A percentile compares a stretch with the other conserved stretches of the same genome.
phyloP scores from a whole-genome alignment of 2,797 vertebrate genomes.

The Sebastes nivosus region DNA sequence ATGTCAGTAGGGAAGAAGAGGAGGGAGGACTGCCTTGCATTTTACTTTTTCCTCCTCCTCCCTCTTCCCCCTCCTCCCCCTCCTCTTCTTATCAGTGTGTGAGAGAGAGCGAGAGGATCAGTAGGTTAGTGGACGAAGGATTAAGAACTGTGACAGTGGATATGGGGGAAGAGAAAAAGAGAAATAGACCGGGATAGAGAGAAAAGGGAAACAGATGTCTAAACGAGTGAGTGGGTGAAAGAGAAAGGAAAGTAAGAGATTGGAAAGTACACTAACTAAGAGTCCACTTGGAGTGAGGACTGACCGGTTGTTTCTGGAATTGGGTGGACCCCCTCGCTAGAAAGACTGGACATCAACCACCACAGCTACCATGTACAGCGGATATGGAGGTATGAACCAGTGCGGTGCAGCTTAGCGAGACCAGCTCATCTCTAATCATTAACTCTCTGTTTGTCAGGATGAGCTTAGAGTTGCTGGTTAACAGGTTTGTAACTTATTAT shows the following conservation, averaged over 20 bases:
- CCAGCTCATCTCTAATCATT: slow-evolving; percentile 27
- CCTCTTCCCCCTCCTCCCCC: slow-evolving; percentile 12
- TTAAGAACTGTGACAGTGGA: slow-evolving; percentile 34
- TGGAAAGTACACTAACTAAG: background rate
- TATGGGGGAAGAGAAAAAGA: slow-evolving; percentile 37
- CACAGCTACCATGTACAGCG: slow-evolving; percentile 79
- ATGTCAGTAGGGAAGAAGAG: slow-evolving; percentile 84
- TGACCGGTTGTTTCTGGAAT: slow-evolving; percentile 9
- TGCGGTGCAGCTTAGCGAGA: background rate
- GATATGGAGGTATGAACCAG: slow-evolving; percentile 81
- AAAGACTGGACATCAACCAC: slow-evolving; percentile 14
- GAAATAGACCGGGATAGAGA: background rate
- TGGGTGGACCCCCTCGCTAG: slow-evolving; percentile 11
- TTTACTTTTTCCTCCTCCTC: slow-evolving; percentile 66
- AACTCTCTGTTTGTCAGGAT: slow-evolving; percentile 29
- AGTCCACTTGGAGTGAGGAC: background rate
- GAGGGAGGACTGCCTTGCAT: slow-evolving; percentile 63
- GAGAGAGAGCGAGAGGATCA: slow-evolving; percentile 26
- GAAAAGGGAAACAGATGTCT: background rate
- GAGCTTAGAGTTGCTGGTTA: slow-evolving; percentile 7
- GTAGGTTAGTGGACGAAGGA: slow-evolving; percentile 21
- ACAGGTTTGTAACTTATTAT: slow-evolving; percentile 33
- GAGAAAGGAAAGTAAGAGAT: slow-evolving; percentile 5
- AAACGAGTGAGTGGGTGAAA: slow-evolving; percentile 1
- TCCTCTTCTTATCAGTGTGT: slow-evolving; percentile 48